Base-by-base conservation (phyloP, 2,888 invertebrate species). In the Noctua janthina region DNA sequence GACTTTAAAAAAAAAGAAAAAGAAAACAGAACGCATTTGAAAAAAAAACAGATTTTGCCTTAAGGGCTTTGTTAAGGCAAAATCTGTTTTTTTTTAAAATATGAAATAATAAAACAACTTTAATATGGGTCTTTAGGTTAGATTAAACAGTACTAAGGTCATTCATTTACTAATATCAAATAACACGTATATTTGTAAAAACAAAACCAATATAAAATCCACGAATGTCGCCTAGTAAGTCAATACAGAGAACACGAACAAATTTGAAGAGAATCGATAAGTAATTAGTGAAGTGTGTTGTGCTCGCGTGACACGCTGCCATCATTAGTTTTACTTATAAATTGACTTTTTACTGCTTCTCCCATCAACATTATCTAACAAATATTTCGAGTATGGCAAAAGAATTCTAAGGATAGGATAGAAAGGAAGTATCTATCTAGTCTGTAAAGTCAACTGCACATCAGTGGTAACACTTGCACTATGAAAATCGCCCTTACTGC, bases 361-460 rank as follows among this genome's bases (percentile, higher is more conserved):
- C 20, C 59, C 85, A 87, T 87, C 68, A 87, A 46, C 54, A 66
- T 67, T 84, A 87, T 84, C 87, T 78, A 82, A 82, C 67, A 75
- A 82, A 66, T 0, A 78, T 78, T 82, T 86, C 39, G 23, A 67
- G 23, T 20, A 64, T 75, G 39, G 46, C 7, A 29, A 68, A 72
- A 56, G 70, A 59, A 71, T 54, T 73, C 1, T 43, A 67, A 20
- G n/a, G 17, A 51, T 15, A 69, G 0, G 13, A 10, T 29, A 66
- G 0, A 20, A 39, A 51, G 2, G 11, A 11, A 29, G 46, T 11
- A 54, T 7, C 13, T 78, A 49, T 80, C 54, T 71, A 29, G 13
- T 56, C 23, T 23, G 0, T 66, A 66, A n/a, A 59, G 4, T 10
- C 3, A 23, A 69, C 1, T 35, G 2, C 6, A 35, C 15, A 68